A percentile compares a stretch with the other conserved stretches of the same genome.
These are phyloP conservation scores for Steatocranus sp. DNA, from an alignment of 2,797 vertebrate genomes.

Conservation along the genomic window DNA sequence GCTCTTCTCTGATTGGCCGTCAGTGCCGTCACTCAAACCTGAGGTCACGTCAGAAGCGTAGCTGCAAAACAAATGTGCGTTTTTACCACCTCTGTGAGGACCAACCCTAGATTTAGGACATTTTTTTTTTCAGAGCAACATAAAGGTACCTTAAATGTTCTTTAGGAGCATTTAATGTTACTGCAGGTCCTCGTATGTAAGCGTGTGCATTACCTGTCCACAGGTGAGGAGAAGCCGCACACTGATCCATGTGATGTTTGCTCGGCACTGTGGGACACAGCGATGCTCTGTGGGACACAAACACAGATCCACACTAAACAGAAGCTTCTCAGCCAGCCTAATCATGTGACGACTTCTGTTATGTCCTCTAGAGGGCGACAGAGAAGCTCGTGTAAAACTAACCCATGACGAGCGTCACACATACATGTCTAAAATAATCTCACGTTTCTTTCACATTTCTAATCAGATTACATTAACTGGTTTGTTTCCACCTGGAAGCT, in stretches of 20 bases:
- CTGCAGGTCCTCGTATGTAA: not conserved
- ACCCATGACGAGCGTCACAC: not conserved
- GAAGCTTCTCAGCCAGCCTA: not conserved
- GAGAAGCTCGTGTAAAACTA: not conserved
- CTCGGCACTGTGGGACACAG: slow-evolving; percentile 70
- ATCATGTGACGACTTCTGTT: fast-evolving
- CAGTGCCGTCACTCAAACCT: slow-evolving; percentile 83
- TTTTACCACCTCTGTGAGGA: not conserved
- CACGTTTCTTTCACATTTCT: not conserved
- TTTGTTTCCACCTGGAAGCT: not conserved
- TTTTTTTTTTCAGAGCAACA: not conserved
- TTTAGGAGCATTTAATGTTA: not conserved
- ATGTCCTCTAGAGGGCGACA: not conserved
- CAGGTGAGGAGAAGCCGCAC: slow-evolving; percentile 82
- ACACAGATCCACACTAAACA: not conserved
- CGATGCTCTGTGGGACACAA: slow-evolving; percentile 77
- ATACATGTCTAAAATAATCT: too few relatives aligned
- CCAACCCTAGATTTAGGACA: not conserved
- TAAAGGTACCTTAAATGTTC: not conserved
- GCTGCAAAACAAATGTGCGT: slow-evolving; percentile 52
- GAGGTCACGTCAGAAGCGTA: slow-evolving; percentile 86
- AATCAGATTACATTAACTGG: not conserved
- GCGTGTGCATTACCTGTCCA: slow-evolving; percentile 77
- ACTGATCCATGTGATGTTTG: slow-evolving; percentile 27
- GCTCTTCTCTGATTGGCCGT: slow-evolving; percentile 77